Percentiles rank a stretch among this genome's conserved stretches.
Conservation (phyloP, 2,113 vertebrate genomes). For the Callionymus lyra region DNA sequence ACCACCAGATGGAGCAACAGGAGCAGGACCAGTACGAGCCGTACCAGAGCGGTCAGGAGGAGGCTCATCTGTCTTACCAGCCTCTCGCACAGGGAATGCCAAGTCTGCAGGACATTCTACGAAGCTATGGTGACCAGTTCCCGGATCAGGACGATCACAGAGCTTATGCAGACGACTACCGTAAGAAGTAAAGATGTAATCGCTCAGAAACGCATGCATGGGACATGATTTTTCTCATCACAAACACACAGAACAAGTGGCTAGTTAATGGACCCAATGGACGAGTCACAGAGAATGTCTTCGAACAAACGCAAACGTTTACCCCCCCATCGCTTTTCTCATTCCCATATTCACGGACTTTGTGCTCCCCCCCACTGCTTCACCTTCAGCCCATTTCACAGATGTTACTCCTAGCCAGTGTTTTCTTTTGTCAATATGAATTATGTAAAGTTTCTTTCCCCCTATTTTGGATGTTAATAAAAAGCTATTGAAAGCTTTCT, state of each 20-base stretch:
- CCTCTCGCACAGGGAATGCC: constrained; percentile 41
- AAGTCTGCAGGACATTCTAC: constrained; percentile 65
- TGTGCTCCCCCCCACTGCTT: neutral
- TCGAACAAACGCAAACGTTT: constrained; percentile 4
- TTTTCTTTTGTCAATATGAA: constrained; percentile 30
- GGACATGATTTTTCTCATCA: constrained; percentile 16
- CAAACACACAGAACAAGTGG: constrained; percentile 18
- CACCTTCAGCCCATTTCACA: constrained; percentile 15
- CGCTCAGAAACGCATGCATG: constrained; percentile 17
- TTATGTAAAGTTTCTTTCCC: constrained; percentile 39
- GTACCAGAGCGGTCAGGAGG: constrained; percentile 68
- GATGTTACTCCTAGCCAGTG: constrained; percentile 17
- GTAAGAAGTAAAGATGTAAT: constrained; percentile 53
- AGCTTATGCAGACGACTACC: constrained; percentile 62
- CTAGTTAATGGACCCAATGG: constrained; percentile 38
- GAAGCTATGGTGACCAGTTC: constrained; percentile 54
- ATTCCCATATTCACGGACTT: neutral
- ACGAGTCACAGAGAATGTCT: constrained; percentile 11
- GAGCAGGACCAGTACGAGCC: constrained; percentile 59
- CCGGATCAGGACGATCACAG: constrained; percentile 58
- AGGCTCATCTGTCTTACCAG: constrained; percentile 53
- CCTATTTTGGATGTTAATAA: constrained; percentile 62
- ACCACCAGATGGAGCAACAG: constrained; percentile 27
- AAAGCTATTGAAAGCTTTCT: constrained; percentile 40
- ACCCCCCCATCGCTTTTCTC: no score